Base-by-base conservation (phyloP, 23 tunicate species). In the Trididemnum nubilum region DNA sequence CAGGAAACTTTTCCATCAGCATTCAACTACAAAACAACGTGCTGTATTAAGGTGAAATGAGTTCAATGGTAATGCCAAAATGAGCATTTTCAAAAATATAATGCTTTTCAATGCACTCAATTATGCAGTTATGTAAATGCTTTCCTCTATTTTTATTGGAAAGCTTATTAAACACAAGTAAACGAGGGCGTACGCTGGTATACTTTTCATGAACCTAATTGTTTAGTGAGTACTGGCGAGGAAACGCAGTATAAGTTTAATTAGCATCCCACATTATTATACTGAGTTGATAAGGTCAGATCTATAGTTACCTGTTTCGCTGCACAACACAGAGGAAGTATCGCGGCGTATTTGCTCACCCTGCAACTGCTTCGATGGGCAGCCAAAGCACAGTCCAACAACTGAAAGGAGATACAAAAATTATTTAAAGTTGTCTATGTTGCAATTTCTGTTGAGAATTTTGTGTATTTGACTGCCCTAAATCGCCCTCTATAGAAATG, bases 301-400 rank as follows among this genome's bases (percentile, higher is more conserved):
- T 15, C 15, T 15, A 44, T 44, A 44, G 12, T 3, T 12, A 7
- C 22, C 25, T 30, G 38, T n/a, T 32, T 37, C 74, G 25, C 38
- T 67, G 74, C 22, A 7, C 7, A 33, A 24, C 38, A 51, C 34
- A 40, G 27, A 21, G 88, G 65, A 31, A 85, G 76, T 7, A 85
- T 28, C n/a, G 64, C 25, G 2, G 88, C 88, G 65, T 75, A 44
- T 64, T 64, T 76, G 77, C 88, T 85, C 1, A 64, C 52, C 52
- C 38, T 27, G 37, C 40, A 76, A 0, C 82, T 85, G 24, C 34
- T 44, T 33, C 35, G 65, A 34, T 85, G 88, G 50, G 82, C 87
- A 35, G 71, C 33, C 2, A 73, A 34, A 23, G 73, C 7, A n/a
- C n/a, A 22, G 67, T 49, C 2, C 22, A 70, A 27, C 71, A 78